These are phyloP conservation scores for Drosophila sp. DNA, from an alignment of 1,140 invertebrate species.

Conservation along the genomic window DNA sequence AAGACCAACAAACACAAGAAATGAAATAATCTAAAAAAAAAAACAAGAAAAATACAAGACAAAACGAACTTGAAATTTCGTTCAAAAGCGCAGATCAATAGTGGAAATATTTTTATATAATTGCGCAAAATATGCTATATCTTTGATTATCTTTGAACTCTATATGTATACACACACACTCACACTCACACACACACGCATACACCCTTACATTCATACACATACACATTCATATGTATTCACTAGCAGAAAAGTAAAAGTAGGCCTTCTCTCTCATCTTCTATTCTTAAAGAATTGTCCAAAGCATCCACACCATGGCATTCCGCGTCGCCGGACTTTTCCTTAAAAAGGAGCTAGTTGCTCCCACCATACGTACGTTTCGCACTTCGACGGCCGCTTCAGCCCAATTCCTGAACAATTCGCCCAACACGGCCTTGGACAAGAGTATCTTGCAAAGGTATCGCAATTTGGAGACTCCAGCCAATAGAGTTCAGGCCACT, in stretches of 20 bases:
- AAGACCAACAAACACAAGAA: not conserved
- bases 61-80: slow-evolving; percentile 5
- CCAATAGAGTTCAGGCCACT: slow-evolving; percentile 90
- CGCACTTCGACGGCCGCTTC: not conserved
- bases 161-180: not conserved
- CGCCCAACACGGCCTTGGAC: slow-evolving; percentile 89
- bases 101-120: slow-evolving; percentile 10
- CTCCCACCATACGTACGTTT: slow-evolving; percentile 25
- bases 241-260: slow-evolving; percentile 41
- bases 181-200: not conserved
- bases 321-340: slow-evolving; percentile 80
- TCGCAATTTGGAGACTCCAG: slow-evolving; percentile 88
- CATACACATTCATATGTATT: slow-evolving; percentile 2
- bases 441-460: slow-evolving; percentile 89
- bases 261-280: slow-evolving; percentile 31
- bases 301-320: slow-evolving; percentile 64
- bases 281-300: slow-evolving; percentile 9
- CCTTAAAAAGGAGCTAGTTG: slow-evolving; percentile 68
- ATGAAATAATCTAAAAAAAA: not conserved
- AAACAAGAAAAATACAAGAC: slow-evolving; percentile 3
- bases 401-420: slow-evolving; percentile 84
- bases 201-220: not conserved
- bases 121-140: not conserved
- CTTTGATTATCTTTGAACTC: slow-evolving; percentile 4
- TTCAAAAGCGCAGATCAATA: slow-evolving; percentile 1